Evolutionary conservation across 64 coral and sea anemone species (phyloP), one percentile per base, ranked within the genome.

Genomic region (Montipora efflorescens): DNA sequence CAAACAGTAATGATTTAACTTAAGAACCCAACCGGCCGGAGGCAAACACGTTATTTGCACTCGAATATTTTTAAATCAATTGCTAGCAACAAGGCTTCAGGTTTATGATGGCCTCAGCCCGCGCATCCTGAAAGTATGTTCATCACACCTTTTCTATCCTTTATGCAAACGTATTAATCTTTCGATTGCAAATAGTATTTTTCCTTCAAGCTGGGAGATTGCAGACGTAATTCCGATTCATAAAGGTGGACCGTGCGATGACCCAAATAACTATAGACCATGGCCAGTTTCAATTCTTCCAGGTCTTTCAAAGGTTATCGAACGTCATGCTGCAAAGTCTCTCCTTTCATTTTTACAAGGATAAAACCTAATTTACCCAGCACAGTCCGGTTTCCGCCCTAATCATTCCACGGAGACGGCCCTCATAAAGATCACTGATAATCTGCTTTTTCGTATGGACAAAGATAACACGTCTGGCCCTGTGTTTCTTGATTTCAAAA

Each of bases 201-300:
- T 80, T 80, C 78, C 78, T 21, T 16, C 47, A 48, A 57, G 52
- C 47, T 80, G 47, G 78, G 13, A 80, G 52, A 80, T 80, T 80
- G 78, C 47, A 80, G 11, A 43, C 47, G 52, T 80, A 47, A 80
- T 57, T 48, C 78, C 67, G 67, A 71, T 71, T n/a, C 15, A 71
- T 71, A 71, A 71, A 71, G 16, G 67, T 71, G 78, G 78, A 80
- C 52, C 78, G 43, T 57, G 47, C 47, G 19, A 19, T 4, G 78
- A 80, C 78, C 47, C 47, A 80, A 80, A 80, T 57, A 80, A 80
- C 36, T 80, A 80, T 23, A 48, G 78, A 80, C 57, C 67, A 71
- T 15, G 78, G 49, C 57, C 67, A 71, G 67, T 71, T 20, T 71
- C n/a, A 19, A 71, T 71, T 71, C 67, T 71, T 71, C 67, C 78